Percentiles rank a stretch among this genome's conserved stretches.
These are phyloP conservation scores for Drosophila yakuba DNA, from an alignment of 1,140 invertebrate genomes.

Conservation along the genomic window DNA sequence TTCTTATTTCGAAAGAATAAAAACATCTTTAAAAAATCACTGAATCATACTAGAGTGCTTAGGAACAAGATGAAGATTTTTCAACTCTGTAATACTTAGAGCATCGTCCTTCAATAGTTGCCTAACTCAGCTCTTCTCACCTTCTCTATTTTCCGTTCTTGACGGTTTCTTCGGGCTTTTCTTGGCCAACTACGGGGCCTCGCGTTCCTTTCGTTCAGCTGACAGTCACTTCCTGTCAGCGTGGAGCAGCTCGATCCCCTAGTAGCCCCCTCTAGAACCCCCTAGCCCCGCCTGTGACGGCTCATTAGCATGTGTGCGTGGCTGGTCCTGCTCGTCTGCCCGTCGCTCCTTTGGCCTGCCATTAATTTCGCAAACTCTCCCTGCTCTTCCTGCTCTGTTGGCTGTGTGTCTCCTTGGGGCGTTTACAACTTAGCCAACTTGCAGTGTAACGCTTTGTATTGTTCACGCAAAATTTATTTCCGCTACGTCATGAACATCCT, in stretches of 20 bases:
- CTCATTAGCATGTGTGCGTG: constrained; percentile 77
- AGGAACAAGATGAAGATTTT: too few species aligned
- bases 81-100: too few species aligned
- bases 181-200: constrained; percentile 3
- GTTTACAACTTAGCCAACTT: constrained; percentile 72
- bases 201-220: constrained; percentile 32
- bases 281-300: constrained; percentile 19
- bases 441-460: constrained; percentile 82
- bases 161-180: constrained; percentile 6
- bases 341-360: constrained; percentile 26
- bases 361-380: constrained; percentile 63
- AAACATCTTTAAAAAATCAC: too few species aligned
- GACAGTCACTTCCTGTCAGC: constrained; percentile 70
- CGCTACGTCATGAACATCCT: constrained; percentile 81
- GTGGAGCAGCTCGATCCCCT: not conserved
- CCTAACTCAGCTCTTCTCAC: not conserved
- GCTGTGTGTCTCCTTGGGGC: constrained; percentile 5
- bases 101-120: not conserved
- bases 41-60: too few species aligned
- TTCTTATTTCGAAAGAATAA: too few species aligned
- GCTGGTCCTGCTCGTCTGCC: constrained; percentile 1
- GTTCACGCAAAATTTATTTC: constrained; percentile 84
- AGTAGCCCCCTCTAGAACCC: not conserved
- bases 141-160: not conserved
- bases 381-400: not conserved